These are phyloP conservation scores for Heliangelus exortis DNA, from an alignment of 2,797 vertebrate species.

Conservation along the genomic window DNA sequence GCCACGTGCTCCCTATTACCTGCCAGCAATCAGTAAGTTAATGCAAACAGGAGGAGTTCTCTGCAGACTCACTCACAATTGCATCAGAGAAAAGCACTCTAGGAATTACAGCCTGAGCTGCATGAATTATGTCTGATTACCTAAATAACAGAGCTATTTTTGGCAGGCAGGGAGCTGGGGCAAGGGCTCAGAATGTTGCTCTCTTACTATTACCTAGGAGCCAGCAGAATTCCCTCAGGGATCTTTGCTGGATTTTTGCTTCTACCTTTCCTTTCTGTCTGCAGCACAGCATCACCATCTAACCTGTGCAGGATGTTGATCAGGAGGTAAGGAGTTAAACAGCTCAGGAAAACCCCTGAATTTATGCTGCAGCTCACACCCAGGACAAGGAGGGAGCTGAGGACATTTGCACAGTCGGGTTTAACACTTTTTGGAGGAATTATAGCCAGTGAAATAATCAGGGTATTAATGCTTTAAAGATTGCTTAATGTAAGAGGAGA, in stretches of 20 bases:
- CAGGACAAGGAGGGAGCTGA: not conserved
- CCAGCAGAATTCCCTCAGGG: not conserved
- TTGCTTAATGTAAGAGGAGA: not conserved
- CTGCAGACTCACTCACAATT: not conserved
- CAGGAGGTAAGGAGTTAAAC: not conserved
- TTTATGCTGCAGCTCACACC: not conserved
- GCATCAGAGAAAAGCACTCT: not conserved
- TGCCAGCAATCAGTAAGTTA: not conserved
- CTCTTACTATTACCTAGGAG: not conserved
- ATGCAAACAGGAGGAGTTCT: not conserved
- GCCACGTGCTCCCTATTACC: not conserved
- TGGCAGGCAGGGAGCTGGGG: not conserved
- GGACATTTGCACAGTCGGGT: not conserved
- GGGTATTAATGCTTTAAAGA: not conserved
- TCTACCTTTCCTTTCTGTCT: not conserved
- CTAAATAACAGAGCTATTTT: not conserved
- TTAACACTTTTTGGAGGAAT: not conserved
- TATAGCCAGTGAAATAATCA: not conserved
- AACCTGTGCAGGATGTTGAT: rapidly evolving
- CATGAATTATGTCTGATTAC: not conserved
- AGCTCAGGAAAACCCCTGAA: not conserved
- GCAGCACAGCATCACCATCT: not conserved
- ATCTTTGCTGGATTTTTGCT: not conserved
- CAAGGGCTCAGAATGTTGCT: not conserved
- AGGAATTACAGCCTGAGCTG: not conserved